phyloP scores from a whole-genome alignment of 1,140 invertebrate species.

The Dreissena rostriformis region DNA sequence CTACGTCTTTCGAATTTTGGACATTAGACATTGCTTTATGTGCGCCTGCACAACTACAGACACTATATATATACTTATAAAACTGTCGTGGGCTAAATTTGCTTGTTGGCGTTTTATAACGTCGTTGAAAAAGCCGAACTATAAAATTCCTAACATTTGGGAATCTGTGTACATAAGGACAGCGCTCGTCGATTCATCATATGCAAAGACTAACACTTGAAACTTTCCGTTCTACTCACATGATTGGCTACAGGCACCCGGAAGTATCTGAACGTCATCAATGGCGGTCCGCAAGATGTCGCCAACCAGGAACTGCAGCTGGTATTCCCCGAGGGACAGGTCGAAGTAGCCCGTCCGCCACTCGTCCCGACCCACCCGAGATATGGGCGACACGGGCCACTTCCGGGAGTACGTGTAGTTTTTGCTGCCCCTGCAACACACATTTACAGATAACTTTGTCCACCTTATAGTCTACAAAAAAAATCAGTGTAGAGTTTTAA shows the following conservation, averaged over 20 bases:
- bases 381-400: background rate
- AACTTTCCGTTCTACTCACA: slow-evolving; percentile 51
- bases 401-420: background rate
- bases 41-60: no score
- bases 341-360: slow-evolving; percentile 69
- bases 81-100: no score
- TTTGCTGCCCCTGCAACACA: background rate
- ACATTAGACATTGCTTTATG: no score
- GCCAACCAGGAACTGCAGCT: slow-evolving; percentile 57
- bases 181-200: background rate
- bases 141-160: background rate
- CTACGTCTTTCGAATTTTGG: no score
- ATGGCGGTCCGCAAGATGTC: slow-evolving; percentile 53
- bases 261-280: slow-evolving; percentile 62
- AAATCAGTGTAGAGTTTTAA: no score
- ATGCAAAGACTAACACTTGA: background rate
- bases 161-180: background rate
- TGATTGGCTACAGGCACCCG: slow-evolving; percentile 50
- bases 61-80: no score
- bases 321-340: slow-evolving; percentile 57
- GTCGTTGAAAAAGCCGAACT: background rate
- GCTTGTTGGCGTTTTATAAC: no score
- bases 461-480: no score
- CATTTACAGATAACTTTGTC: no score
- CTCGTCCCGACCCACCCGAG: slow-evolving; percentile 24